Evolutionary conservation across 2,113 vertebrate genomes (phyloP), one percentile per base, ranked within the genome.

Genomic region (Chamaea fasciata): DNA sequence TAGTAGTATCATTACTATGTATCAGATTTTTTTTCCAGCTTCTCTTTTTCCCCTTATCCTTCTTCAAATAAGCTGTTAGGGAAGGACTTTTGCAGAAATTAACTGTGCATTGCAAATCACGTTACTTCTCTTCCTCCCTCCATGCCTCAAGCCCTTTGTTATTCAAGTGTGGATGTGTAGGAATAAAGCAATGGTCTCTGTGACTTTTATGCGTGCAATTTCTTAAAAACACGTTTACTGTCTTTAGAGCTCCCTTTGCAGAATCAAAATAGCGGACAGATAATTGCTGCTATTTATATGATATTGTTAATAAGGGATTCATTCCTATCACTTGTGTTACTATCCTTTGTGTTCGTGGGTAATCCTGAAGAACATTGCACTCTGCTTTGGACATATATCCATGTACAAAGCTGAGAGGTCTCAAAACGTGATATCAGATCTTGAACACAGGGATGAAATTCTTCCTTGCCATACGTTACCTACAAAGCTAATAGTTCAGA

Each of bases 271-370:
- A 81, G 84, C 57, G 90, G 63, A 27, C 21, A 83, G 74, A 82
- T 76, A 92, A 85, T 57, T 59, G 60, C 83, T 94, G 31, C 73
- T 94, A 44, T 94, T 96, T 94, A 52, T 92, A 70, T 53, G 35
- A 27, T 56, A n/a, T 39, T 82, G 22, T 83, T 94, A 91, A 69
- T 84, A 82, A 78, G 70, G 33, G 44, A 67, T 89, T 92, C 20
- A 55, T 86, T 91, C 35, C 59, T 69, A 33, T 90, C 69, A 49
- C 56, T 90, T 87, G 31, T 75, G 41, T 73, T 78, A 37, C 63
- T 84, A 8, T 65, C 41, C 28, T n/a, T 68, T 62, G 42, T 46
- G 62, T 87, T 93, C 39, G 26, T 62, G 68, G 26, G 59, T 65
- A 49, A 42, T 87, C 56, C 82, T 73, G 50, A 63, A 44, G 76